These are phyloP conservation scores for Anneissia japonica DNA, from an alignment of 35 echinoderm and acorn worm species.

Conservation along the genomic window DNA sequence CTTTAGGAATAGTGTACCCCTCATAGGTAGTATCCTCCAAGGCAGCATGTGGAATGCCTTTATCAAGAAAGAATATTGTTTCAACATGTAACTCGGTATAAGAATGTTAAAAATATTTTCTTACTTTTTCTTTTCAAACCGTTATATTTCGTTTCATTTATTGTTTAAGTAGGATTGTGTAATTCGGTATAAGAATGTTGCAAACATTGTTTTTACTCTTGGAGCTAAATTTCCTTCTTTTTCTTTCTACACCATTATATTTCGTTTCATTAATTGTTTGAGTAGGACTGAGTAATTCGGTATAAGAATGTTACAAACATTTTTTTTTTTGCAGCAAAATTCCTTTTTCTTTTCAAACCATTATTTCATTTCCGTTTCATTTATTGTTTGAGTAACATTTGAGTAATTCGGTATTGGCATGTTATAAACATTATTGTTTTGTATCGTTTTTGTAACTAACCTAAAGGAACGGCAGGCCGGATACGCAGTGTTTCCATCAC, in stretches of 20 bases:
- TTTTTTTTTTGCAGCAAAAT: background rate
- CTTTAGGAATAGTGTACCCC: constrained; percentile 49
- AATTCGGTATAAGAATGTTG: background rate
- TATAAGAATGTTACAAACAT: background rate
- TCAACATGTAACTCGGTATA: background rate
- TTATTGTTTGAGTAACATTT: no score
- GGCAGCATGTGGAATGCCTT: background rate
- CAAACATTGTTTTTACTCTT: background rate
- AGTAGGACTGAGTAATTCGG: background rate
- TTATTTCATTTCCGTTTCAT: background rate
- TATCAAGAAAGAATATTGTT: background rate
- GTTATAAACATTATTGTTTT: background rate
- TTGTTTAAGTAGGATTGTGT: background rate
- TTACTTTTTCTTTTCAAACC: background rate
- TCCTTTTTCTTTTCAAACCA: background rate
- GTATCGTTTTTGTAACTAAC: background rate
- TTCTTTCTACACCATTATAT: background rate
- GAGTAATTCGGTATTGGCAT: background rate
- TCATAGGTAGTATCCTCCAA: background rate
- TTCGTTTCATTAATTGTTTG: background rate
- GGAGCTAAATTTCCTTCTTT: background rate
- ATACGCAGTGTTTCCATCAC: constrained; percentile 26
- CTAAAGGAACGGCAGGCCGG: constrained; percentile 22
- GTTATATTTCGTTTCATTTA: background rate
- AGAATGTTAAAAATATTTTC: background rate